phyloP scores from a whole-genome alignment of 2,113 vertebrate species.

The Cichladusa arquata region DNA sequence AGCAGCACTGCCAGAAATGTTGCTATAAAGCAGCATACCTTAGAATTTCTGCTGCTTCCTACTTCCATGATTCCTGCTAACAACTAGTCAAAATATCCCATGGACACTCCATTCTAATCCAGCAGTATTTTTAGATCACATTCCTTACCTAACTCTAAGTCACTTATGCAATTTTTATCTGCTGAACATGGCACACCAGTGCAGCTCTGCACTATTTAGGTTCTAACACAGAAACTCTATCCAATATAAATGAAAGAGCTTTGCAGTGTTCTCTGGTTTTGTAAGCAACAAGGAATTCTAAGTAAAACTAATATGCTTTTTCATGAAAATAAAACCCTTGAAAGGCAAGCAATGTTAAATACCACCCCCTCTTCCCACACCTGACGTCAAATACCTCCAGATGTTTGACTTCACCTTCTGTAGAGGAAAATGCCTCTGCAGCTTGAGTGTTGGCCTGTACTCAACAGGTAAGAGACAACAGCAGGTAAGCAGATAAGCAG shows the following conservation, averaged over 20 bases:
- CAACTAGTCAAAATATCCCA: background rate
- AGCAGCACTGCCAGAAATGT: background rate
- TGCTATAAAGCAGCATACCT: background rate
- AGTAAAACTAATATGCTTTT: background rate
- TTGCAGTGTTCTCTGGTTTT: background rate
- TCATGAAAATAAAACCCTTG: background rate
- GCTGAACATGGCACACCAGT: background rate
- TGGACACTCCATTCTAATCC: background rate
- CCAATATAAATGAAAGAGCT: background rate
- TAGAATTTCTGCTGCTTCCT: background rate
- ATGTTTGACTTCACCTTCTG: background rate
- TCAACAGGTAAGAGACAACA: background rate
- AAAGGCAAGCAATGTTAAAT: background rate
- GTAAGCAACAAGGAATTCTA: background rate
- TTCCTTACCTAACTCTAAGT: background rate
- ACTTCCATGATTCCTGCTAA: background rate
- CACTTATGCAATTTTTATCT: background rate
- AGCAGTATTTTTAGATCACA: background rate
- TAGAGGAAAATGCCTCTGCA: background rate
- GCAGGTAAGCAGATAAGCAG: background rate
- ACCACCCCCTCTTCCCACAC: fast-evolving
- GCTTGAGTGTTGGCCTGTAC: background rate
- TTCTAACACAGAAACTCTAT: background rate
- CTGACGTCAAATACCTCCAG: background rate
- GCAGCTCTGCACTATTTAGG: background rate